Evolutionary conservation across 2,797 vertebrate genomes (phyloP).

Genomic region (Potorous gilbertii): DNA sequence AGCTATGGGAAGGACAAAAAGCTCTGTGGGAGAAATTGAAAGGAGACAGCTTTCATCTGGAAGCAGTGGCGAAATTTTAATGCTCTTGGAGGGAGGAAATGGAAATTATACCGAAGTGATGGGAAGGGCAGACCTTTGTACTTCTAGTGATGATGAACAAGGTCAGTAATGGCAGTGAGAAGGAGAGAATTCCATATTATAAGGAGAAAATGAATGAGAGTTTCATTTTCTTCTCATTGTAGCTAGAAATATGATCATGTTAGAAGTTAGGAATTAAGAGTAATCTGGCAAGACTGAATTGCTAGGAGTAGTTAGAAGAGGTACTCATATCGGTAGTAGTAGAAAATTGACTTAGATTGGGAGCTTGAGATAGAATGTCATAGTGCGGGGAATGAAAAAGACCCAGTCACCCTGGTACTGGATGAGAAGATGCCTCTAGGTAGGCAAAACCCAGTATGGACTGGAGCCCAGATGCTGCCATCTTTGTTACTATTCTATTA

Average conservation of each 20-base stretch:
- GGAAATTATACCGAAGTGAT: fast-evolving
- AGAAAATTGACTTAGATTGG: not conserved
- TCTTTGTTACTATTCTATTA: not conserved
- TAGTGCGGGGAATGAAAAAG: not conserved
- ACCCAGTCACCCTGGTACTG: not conserved
- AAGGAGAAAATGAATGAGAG: not conserved
- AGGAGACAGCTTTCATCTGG: not conserved
- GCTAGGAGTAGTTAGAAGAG: not conserved
- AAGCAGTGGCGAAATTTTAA: not conserved
- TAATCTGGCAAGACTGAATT: not conserved
- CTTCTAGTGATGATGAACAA: fast-evolving
- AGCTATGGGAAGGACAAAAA: not conserved
- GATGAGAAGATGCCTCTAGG: not conserved
- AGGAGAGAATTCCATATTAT: not conserved
- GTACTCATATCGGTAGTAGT: not conserved
- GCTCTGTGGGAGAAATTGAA: not conserved
- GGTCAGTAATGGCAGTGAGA: fast-evolving
- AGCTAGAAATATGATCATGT: fast-evolving
- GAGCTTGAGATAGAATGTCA: not conserved
- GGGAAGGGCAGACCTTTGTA: not conserved
- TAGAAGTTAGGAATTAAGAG: not conserved
- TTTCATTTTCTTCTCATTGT: not conserved
- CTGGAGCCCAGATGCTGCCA: fast-evolving
- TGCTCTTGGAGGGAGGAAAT: not conserved
- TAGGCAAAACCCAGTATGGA: not conserved